A percentile compares a stretch with the other conserved stretches of the same genome.
These are phyloP conservation scores for Crotalus horridus DNA, from an alignment of 2,113 vertebrate genomes.

Conservation along the genomic window DNA sequence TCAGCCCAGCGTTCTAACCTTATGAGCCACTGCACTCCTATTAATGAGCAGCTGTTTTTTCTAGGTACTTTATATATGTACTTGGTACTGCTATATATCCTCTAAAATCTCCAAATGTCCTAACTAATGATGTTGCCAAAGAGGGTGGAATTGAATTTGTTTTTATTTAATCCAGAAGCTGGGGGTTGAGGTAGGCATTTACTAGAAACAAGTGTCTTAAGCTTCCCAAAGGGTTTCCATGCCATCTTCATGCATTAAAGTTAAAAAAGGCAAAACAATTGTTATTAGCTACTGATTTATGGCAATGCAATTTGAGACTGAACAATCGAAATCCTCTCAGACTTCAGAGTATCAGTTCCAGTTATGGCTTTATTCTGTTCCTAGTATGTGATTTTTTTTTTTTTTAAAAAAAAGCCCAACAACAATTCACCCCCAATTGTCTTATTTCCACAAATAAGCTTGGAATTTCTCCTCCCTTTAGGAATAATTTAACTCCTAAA, in stretches of 20 bases:
- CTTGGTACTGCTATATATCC: neutral
- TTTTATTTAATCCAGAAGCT: neutral
- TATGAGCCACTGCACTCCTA: too few species aligned
- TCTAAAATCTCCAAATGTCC: neutral
- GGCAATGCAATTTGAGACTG: neutral
- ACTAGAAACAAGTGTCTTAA: neutral
- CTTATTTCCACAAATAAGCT: neutral
- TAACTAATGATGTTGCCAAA: neutral
- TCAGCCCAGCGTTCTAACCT: too few species aligned
- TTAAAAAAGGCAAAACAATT: neutral
- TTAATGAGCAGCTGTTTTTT: too few species aligned
- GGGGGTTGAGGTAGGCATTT: neutral
- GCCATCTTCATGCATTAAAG: neutral
- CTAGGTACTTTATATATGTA: neutral
- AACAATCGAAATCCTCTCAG: neutral
- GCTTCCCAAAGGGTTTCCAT: neutral
- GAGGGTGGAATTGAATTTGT: neutral
- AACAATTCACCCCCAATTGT: neutral
- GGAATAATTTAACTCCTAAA: neutral
- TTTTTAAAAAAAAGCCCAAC: neutral
- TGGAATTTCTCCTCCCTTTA: neutral
- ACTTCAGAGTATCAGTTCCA: neutral
- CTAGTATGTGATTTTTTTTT: neutral
- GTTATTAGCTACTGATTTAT: neutral
- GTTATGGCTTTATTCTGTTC: neutral